Conservation (phyloP, 1,140 invertebrate species). For the Mamestra configurata region DNA sequence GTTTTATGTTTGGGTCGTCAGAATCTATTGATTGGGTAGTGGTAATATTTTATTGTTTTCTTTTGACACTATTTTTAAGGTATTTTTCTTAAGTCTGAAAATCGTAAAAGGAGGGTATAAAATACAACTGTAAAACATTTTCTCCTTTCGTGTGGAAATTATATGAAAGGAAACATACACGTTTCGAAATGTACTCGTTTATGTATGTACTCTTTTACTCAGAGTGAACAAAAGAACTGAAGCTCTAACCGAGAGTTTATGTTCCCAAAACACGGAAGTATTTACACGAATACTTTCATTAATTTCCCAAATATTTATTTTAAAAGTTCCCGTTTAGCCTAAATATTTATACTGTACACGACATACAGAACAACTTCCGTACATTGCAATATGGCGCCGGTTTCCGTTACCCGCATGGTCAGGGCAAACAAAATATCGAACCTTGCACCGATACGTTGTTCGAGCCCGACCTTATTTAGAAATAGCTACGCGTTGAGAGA, state of each 20-base stretch:
- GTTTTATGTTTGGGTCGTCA: constrained; percentile 30
- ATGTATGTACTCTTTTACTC: not conserved
- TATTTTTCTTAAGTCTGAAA: too few species aligned
- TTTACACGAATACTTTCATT: not conserved
- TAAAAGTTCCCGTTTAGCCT: constrained; percentile 1
- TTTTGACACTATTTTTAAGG: not conserved
- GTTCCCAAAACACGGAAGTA: not conserved
- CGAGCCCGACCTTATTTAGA: constrained; percentile 62
- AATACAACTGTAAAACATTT: not conserved
- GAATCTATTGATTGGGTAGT: constrained; percentile 7
- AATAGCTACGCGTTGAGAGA: constrained; percentile 43
- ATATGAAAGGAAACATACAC: too few species aligned
- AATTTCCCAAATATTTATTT: constrained; percentile 25
- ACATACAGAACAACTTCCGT: constrained; percentile 49
- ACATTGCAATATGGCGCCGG: constrained; percentile 51
- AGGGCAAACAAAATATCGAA: constrained; percentile 63
- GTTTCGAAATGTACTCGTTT: too few species aligned
- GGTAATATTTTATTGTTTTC: constrained; percentile 34
- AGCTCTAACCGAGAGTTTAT: not conserved
- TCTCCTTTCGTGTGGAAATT: too few species aligned
- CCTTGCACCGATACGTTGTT: constrained; percentile 58
- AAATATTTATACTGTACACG: constrained; percentile 44
- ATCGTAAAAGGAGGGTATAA: not conserved
- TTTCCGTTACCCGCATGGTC: constrained; percentile 63
- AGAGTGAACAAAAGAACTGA: not conserved